Percentiles rank a stretch among this genome's conserved stretches.
These are phyloP conservation scores for Aurelia aurita complex sp. Pacific DNA, from an alignment of 30 jellyfish, hydroid and myxozoan species.

Conservation along the genomic window DNA sequence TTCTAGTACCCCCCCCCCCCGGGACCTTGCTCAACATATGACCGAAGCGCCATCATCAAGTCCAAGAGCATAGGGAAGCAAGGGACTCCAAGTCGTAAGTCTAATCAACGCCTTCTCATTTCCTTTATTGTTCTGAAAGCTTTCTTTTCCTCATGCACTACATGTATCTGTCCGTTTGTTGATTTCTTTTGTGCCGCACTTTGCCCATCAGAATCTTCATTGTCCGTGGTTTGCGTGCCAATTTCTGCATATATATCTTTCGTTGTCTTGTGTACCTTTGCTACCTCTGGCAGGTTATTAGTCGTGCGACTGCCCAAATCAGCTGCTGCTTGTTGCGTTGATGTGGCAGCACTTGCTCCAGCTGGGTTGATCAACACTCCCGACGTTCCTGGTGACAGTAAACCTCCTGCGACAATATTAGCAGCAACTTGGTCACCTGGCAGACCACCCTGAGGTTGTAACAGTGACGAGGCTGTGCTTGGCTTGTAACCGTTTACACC, in stretches of 20 bases:
- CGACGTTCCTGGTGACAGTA: conserved; percentile 48
- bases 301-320: background rate
- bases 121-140: no score
- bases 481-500: conserved; percentile 29
- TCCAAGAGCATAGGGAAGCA: no score
- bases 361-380: conserved; percentile 63
- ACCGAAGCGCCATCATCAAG: no score
- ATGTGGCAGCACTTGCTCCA: background rate
- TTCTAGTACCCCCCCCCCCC: no score
- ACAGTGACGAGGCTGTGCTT: background rate
- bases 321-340: no score
- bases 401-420: conserved; percentile 50
- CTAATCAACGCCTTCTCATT: no score
- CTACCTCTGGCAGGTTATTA: background rate
- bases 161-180: no score
- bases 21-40: no score
- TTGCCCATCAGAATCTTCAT: conserved; percentile 6
- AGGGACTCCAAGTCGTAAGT: no score
- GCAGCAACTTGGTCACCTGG: conserved; percentile 48
- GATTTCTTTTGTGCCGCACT: background rate
- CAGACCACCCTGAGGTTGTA: background rate
- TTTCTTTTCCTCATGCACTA: no score
- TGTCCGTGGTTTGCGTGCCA: conserved; percentile 40
- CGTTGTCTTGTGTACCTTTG: conserved; percentile 25
- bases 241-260: conserved; percentile 66